phyloP scores from a whole-genome alignment of 2,113 vertebrate genomes.

The Ammodytes dubius region DNA sequence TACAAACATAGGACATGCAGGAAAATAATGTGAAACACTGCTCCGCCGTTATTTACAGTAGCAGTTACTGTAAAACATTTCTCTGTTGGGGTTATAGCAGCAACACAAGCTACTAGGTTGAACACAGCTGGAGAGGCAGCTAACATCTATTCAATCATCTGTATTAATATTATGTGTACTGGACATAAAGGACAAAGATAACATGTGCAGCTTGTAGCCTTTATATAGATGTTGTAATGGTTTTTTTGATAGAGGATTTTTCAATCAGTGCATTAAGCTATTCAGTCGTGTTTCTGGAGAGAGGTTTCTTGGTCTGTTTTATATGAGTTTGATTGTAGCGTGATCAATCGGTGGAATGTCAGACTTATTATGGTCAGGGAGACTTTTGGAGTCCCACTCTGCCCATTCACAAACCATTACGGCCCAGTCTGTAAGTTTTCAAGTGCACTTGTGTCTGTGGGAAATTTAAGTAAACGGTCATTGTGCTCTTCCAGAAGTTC shows the following conservation, averaged over 20 bases:
- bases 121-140: slow-evolving; percentile 73
- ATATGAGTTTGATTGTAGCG: slow-evolving; percentile 67
- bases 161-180: slow-evolving; percentile 62
- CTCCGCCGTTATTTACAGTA: slow-evolving; percentile 57
- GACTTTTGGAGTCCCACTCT: slow-evolving; percentile 44
- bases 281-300: slow-evolving; percentile 56
- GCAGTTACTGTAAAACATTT: slow-evolving; percentile 52
- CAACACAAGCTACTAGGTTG: slow-evolving; percentile 69
- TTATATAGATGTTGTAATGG: slow-evolving; percentile 56
- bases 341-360: slow-evolving; percentile 69
- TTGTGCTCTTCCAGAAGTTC: slow-evolving; percentile 56
- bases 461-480: slow-evolving; percentile 37
- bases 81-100: slow-evolving; percentile 53
- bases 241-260: slow-evolving; percentile 59
- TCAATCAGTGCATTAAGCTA: slow-evolving; percentile 83
- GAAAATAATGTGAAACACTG: slow-evolving; percentile 55
- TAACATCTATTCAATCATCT: slow-evolving; percentile 67
- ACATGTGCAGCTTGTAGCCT: slow-evolving; percentile 76
- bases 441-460: slow-evolving; percentile 77
- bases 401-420: slow-evolving; percentile 48
- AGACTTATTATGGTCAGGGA: slow-evolving; percentile 53
- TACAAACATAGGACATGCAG: no score
- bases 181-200: slow-evolving; percentile 57
- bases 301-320: slow-evolving; percentile 36
- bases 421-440: slow-evolving; percentile 65